phyloP scores from a whole-genome alignment of 1,140 invertebrate species.

The Proctacanthus coquilletti region DNA sequence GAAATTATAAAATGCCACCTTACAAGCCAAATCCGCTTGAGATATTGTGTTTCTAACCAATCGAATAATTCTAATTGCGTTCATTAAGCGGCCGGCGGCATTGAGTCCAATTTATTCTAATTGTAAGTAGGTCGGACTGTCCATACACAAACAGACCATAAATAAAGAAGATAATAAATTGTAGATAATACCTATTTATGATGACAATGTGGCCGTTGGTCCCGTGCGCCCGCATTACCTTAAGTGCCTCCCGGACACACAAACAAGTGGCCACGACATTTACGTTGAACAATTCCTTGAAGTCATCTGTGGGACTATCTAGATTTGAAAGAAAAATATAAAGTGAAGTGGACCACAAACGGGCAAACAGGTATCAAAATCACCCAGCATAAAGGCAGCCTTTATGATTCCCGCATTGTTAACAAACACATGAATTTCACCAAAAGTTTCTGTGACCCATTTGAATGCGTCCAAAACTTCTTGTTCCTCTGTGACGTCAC shows the following conservation, averaged over 20 bases:
- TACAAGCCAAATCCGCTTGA: too few relatives aligned
- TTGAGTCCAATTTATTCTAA: too few relatives aligned
- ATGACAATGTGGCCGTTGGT: constrained; percentile 28
- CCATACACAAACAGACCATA: too few relatives aligned
- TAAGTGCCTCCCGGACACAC: constrained; percentile 37
- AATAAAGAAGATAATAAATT: too few relatives aligned
- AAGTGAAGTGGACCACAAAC: background rate
- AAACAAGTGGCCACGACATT: constrained; percentile 41
- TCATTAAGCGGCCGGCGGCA: too few relatives aligned
- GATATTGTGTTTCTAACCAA: too few relatives aligned
- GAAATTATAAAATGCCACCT: too few relatives aligned
- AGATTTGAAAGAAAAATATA: background rate
- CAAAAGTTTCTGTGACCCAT: constrained; percentile 21
- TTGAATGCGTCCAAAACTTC: constrained; percentile 37
- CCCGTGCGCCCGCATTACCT: constrained; percentile 32
- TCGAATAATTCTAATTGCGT: too few relatives aligned
- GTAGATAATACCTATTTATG: constrained; percentile 26
- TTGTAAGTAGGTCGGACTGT: too few relatives aligned
- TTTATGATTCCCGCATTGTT: constrained; percentile 27
- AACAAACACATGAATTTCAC: constrained; percentile 19
- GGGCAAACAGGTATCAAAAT: background rate
- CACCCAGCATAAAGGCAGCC: constrained; percentile 23
- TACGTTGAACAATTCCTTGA: constrained; percentile 33
- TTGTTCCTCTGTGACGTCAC: constrained; percentile 41
- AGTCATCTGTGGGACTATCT: constrained; percentile 22